phyloP scores from a whole-genome alignment of 2,888 invertebrate species.

The Helleia helle region DNA sequence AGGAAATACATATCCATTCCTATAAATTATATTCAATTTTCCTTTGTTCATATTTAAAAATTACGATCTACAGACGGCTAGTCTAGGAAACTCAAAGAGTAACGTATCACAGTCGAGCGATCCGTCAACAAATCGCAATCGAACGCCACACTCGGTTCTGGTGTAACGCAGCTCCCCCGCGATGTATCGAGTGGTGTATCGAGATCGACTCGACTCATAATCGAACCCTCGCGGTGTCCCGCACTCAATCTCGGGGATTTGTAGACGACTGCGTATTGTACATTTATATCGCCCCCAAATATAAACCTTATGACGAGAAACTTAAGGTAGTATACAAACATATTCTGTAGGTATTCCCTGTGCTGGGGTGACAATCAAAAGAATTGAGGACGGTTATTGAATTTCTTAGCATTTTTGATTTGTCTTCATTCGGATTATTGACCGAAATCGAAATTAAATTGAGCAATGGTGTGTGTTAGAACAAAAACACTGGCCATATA shows the following conservation, averaged over 20 bases:
- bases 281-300: slow-evolving; percentile 25
- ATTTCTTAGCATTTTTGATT: slow-evolving; percentile 66
- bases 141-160: slow-evolving; percentile 31
- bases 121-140: slow-evolving; percentile 38
- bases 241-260: slow-evolving; percentile 62
- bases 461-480: too few relatives aligned
- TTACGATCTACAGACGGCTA: too few relatives aligned
- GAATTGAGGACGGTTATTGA: slow-evolving; percentile 61
- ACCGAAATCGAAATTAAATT: slow-evolving; percentile 6
- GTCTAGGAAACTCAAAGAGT: too few relatives aligned
- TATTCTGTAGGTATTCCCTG: slow-evolving; percentile 30
- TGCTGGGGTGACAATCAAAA: slow-evolving; percentile 62
- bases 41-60: too few relatives aligned
- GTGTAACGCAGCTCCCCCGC: slow-evolving; percentile 53
- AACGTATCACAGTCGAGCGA: slow-evolving; percentile 26
- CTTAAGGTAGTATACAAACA: slow-evolving; percentile 20
- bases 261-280: slow-evolving; percentile 31
- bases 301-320: slow-evolving; percentile 25
- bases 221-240: slow-evolving; percentile 58
- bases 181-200: slow-evolving; percentile 61
- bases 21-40: too few relatives aligned
- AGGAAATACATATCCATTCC: too few relatives aligned
- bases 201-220: slow-evolving; percentile 58
- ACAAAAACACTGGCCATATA: too few relatives aligned
- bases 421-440: slow-evolving; percentile 37